Percentiles rank a stretch among this genome's conserved stretches.
Conservation (phyloP, 2,797 vertebrate genomes). For the Sphenodon punctatus region DNA sequence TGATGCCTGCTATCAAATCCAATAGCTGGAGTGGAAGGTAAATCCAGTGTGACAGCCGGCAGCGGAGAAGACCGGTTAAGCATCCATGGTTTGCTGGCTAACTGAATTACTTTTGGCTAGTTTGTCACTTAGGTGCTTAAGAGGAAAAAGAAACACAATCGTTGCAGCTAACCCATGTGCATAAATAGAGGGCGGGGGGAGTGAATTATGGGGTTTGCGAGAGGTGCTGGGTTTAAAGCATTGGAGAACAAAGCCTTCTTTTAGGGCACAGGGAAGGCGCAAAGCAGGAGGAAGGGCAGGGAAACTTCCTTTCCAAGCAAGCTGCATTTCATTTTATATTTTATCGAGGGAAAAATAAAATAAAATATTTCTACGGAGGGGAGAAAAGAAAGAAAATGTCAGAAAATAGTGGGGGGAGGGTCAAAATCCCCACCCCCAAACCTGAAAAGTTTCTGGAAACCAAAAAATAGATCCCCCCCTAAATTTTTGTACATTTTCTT, state of each 20-base stretch:
- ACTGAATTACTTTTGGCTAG: not conserved
- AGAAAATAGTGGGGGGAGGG: too few relatives aligned
- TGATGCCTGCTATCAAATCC: constrained; percentile 5
- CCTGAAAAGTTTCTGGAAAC: too few relatives aligned
- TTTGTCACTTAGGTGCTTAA: not conserved
- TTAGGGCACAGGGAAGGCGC: not conserved
- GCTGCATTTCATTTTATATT: too few relatives aligned
- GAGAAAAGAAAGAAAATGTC: too few relatives aligned
- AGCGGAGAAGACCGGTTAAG: not conserved
- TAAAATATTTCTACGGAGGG: too few relatives aligned
- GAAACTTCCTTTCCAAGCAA: not conserved
- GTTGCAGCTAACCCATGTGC: not conserved
- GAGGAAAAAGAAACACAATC: not conserved
- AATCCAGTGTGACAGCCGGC: not conserved
- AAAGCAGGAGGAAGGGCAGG: not conserved
- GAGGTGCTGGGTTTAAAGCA: not conserved
- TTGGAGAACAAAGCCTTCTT: not conserved
- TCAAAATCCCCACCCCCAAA: too few relatives aligned
- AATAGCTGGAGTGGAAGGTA: not conserved
- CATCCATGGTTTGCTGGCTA: not conserved
- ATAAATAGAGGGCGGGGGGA: too few relatives aligned
- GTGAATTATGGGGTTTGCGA: not conserved
- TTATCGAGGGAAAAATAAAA: too few relatives aligned
- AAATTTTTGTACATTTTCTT: too few relatives aligned
- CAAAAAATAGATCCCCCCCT: too few relatives aligned